A percentile compares a stretch with the other conserved stretches of the same genome.
These are phyloP conservation scores for Cetoscarus ocellatus DNA, from an alignment of 2,797 vertebrate species.

Conservation along the genomic window DNA sequence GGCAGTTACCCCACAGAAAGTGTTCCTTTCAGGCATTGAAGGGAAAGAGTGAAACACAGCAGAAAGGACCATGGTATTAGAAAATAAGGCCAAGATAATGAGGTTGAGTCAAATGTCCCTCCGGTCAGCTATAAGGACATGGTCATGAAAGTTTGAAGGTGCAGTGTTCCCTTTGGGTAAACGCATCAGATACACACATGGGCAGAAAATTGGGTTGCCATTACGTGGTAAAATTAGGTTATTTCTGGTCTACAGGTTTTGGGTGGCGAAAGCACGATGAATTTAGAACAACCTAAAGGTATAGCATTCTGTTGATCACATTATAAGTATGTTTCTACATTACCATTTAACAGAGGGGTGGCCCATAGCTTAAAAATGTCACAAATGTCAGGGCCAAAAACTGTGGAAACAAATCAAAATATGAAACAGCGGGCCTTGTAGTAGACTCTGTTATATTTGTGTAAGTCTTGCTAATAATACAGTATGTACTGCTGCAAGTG, in stretches of 20 bases:
- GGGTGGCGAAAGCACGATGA: no score
- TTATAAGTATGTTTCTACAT: no score
- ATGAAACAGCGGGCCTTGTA: no score
- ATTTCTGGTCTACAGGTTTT: not conserved
- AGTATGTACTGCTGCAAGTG: no score
- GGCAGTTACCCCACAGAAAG: conserved; percentile 38
- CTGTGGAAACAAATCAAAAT: no score
- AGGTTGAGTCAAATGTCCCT: conserved; percentile 48
- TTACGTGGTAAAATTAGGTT: conserved; percentile 37
- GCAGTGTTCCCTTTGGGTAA: conserved; percentile 20
- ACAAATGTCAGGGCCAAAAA: no score
- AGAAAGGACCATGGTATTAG: conserved; percentile 35
- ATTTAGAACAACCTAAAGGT: no score
- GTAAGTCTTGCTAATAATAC: no score
- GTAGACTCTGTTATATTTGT: no score
- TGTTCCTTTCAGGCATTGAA: conserved; percentile 13
- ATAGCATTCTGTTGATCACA: no score
- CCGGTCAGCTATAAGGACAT: conserved; percentile 37
- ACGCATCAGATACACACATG: conserved; percentile 26
- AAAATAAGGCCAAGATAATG: conserved; percentile 60
- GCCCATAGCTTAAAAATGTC: no score
- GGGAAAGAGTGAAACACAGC: conserved; percentile 36
- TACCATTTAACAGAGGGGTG: no score
- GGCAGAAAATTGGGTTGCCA: conserved; percentile 32
- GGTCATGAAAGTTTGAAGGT: conserved; percentile 42